Conservation (phyloP, 2,113 vertebrate species). For the Zosterops pallidus region DNA sequence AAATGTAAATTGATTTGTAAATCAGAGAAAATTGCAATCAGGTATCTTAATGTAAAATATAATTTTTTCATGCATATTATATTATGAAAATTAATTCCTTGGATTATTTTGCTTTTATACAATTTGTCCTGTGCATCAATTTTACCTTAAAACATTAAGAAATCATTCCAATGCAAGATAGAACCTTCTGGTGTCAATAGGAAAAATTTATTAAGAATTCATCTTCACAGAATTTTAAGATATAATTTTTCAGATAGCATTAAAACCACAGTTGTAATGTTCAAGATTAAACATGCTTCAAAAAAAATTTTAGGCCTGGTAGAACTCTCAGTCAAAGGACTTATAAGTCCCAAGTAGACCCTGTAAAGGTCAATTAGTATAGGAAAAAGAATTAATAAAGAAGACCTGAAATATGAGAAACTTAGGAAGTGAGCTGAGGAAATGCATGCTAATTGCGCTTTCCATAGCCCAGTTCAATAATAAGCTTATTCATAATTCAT, state of each 20-base stretch:
- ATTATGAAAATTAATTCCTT: not conserved
- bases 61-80: not conserved
- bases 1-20: not conserved
- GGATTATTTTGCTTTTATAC: not conserved
- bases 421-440: not conserved
- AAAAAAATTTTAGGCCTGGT: conserved; percentile 25
- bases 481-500: conserved; percentile 14
- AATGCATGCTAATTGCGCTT: not conserved
- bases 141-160: not conserved
- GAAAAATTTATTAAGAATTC: conserved; percentile 3
- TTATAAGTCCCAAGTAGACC: not conserved
- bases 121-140: not conserved
- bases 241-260: not conserved
- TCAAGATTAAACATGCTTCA: not conserved
- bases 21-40: not conserved
- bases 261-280: conserved; percentile 16
- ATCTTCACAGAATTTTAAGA: not conserved
- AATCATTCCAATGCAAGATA: not conserved
- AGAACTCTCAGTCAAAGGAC: not conserved
- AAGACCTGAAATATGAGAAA: not conserved
- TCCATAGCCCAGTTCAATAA: not conserved
- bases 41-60: not conserved
- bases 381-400: conserved; percentile 8
- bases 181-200: not conserved
- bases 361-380: conserved; percentile 25